phyloP scores from a whole-genome alignment of 2,113 vertebrate species.

The Dermatemys mawii region DNA sequence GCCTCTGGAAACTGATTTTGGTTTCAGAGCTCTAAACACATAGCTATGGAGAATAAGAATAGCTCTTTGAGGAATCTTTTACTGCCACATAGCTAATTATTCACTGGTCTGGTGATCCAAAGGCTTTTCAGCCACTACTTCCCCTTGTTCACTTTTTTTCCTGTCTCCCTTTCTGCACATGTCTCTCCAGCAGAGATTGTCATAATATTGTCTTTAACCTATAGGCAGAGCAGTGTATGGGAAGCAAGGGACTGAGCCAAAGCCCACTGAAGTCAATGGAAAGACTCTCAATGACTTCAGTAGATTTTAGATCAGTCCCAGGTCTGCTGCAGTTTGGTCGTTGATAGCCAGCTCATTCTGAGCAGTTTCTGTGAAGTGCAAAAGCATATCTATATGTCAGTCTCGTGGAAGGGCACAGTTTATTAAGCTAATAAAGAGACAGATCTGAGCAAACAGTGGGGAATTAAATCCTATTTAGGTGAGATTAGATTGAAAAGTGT shows the following conservation, averaged over 20 bases:
- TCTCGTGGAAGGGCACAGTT: not conserved
- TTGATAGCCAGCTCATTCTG: not conserved
- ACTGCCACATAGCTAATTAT: fast-evolving
- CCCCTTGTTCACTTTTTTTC: not conserved
- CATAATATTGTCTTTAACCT: not conserved
- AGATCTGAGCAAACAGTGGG: not conserved
- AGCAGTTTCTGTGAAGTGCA: not conserved
- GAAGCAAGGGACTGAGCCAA: not conserved
- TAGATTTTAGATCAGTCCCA: not conserved
- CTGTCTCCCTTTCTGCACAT: not conserved
- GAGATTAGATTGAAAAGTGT: not conserved
- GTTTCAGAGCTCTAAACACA: not conserved
- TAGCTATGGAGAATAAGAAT: not conserved
- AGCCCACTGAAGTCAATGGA: not conserved
- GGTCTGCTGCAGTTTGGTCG: not conserved
- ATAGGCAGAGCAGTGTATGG: not conserved
- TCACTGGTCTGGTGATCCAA: not conserved
- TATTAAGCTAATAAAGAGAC: not conserved
- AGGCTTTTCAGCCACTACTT: not conserved
- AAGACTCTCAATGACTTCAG: not conserved
- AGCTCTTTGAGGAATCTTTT: not conserved
- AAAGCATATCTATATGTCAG: not conserved
- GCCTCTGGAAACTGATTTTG: not conserved
- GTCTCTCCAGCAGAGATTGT: not conserved
- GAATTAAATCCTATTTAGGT: not conserved